Conservation (phyloP, 2,797 vertebrate species). For the Melanotaenia trifasciata region DNA sequence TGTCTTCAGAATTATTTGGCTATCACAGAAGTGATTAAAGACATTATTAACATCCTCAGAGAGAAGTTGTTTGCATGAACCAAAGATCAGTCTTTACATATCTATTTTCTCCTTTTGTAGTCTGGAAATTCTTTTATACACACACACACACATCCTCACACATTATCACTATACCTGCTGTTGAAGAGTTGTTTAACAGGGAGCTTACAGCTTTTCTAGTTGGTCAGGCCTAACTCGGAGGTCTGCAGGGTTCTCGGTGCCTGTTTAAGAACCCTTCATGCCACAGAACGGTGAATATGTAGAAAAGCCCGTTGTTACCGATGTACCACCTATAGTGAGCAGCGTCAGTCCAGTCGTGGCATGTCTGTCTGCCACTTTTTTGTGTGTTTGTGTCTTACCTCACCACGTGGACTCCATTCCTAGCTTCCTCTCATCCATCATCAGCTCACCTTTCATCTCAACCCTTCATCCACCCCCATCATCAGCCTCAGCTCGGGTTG, state of each 20-base stretch:
- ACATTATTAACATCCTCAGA: conserved; percentile 6
- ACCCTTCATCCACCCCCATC: conserved; percentile 56
- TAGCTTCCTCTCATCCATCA: conserved; percentile 74
- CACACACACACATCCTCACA: conserved; percentile 26
- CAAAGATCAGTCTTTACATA: conserved; percentile 14
- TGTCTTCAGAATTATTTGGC: conserved; percentile 13
- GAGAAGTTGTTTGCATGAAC: neutral
- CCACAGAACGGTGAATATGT: conserved; percentile 53
- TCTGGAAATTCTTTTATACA: conserved; percentile 47
- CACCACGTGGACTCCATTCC: conserved; percentile 47
- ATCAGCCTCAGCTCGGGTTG: conserved; percentile 51
- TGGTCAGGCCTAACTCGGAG: conserved; percentile 40
- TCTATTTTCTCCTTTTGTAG: conserved; percentile 29
- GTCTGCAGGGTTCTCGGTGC: conserved; percentile 32
- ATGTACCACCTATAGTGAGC: conserved; percentile 59
- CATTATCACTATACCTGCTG: conserved; percentile 43
- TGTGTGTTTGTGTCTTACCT: conserved; percentile 52
- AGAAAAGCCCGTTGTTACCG: conserved; percentile 45
- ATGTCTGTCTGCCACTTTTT: conserved; percentile 56
- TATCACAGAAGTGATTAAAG: conserved; percentile 20
- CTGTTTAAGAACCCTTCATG: conserved; percentile 59
- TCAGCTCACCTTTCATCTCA: conserved; percentile 73
- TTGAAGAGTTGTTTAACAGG: conserved; percentile 59
- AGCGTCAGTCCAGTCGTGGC: conserved; percentile 54
- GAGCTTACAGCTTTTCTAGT: conserved; percentile 62